A percentile compares a stretch with the other conserved stretches of the same genome.
These are phyloP conservation scores for Oriolus oriolus DNA, from an alignment of 2,113 vertebrate species.

Conservation along the genomic window DNA sequence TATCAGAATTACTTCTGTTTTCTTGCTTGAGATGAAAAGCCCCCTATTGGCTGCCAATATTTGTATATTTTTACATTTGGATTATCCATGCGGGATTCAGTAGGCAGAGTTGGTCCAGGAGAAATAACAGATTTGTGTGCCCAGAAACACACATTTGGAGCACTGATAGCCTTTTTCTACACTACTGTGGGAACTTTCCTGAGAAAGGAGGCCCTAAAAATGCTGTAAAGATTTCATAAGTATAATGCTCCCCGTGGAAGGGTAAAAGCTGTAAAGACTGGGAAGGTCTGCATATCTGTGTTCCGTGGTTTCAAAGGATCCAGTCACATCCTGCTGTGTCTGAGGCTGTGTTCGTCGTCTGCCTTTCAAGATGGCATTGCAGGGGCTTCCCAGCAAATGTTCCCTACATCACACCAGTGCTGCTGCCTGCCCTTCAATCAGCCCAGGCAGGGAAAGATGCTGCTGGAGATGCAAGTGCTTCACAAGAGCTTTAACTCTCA, in stretches of 20 bases:
- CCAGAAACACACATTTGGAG: conserved; percentile 43
- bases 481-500: background rate
- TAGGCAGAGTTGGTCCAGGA: conserved; percentile 25
- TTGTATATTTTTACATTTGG: conserved; percentile 51
- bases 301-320: background rate
- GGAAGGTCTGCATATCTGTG: background rate
- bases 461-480: background rate
- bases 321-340: background rate
- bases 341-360: background rate
- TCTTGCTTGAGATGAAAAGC: conserved; percentile 47
- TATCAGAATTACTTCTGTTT: conserved; percentile 59
- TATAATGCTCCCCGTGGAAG: background rate
- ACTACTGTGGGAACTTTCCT: background rate
- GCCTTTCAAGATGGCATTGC: background rate
- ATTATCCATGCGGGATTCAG: conserved; percentile 8
- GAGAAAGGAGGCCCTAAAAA: background rate
- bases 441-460: background rate
- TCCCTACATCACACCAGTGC: background rate
- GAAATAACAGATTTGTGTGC: conserved; percentile 61
- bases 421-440: background rate
- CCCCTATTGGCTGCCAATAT: conserved; percentile 55
- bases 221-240: background rate
- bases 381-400: background rate
- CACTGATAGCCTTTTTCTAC: conserved; percentile 46
- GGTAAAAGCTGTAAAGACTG: background rate